Conservation (phyloP, 2,113 vertebrate genomes). For the Sphaerodactylus townsendi region DNA sequence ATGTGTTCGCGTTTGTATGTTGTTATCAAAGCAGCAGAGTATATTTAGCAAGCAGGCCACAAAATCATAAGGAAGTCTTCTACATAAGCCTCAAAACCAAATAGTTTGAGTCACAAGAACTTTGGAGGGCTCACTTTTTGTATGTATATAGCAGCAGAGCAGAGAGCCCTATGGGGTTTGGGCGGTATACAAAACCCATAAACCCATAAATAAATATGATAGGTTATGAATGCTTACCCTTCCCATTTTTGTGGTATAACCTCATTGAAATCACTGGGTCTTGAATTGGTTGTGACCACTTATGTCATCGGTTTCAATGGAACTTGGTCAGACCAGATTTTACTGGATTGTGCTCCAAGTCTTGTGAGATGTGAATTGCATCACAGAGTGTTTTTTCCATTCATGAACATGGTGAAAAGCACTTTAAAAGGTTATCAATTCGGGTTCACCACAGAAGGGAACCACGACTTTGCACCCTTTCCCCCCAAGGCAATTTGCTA, state of each 20-base stretch:
- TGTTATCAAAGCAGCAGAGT: neutral
- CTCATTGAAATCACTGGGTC: too few species aligned
- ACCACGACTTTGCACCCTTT: too few species aligned
- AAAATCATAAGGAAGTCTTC: accelerated
- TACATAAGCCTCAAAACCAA: neutral
- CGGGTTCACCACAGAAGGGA: too few species aligned
- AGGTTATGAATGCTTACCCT: neutral
- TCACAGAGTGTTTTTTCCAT: too few species aligned
- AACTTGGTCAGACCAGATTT: neutral
- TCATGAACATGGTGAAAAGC: too few species aligned
- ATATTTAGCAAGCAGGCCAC: neutral
- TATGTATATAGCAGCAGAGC: accelerated
- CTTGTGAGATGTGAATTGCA: neutral
- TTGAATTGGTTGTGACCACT: too few species aligned
- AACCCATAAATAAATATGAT: too few species aligned
- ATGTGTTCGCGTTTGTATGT: neutral
- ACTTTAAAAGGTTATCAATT: too few species aligned
- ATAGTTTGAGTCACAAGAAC: accelerated
- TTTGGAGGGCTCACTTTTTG: neutral
- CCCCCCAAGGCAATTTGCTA: too few species aligned
- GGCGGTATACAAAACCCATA: too few species aligned
- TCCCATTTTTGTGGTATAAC: too few species aligned
- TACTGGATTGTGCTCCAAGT: neutral
- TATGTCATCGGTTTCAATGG: neutral
- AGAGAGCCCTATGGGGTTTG: too few species aligned